Evolutionary conservation across 2,888 invertebrate genomes (phyloP), one percentile per base, ranked within the genome.

Genomic region (Polymixis lichenea): DNA sequence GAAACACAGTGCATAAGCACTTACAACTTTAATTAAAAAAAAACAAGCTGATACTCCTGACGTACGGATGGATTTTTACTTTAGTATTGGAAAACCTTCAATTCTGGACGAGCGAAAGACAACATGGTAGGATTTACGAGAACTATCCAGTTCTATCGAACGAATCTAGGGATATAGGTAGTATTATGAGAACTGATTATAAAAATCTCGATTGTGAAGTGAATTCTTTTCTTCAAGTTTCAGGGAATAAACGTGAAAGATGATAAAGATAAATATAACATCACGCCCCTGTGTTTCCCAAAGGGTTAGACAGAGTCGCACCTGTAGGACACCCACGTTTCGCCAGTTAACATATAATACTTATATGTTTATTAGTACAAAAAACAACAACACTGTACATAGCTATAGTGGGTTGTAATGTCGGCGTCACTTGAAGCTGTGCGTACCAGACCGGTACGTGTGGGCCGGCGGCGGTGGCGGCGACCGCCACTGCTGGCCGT

Each of bases 11-110:
- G 70, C 22, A 51, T 56, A 61, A 79, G 83, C 70, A 78, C 56
- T 76, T 25, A 46, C 38, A 72, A 32, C 51, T 38, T 38, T 32
- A 28, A 67, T 38, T 5, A 77, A 66, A 38, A 73, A 80, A 80
- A 65, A 66, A 17, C 60, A 46, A 62, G 43, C 46, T 28, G 69
- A 46, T 77, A 77, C 61, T 73, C 56, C 32, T 46, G 15, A 32
- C 49, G 43, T 60, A 25, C 62, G 43, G 61, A 73, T 19, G 62
- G 55, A 70, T 68, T 76, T 58, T 71, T 49, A 38, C 46, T 61
- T 75, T n/a, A 43, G 46, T 77, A 80, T 84, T 80, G 81, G 72
- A 69, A 85, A 85, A 72, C 46, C 61, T 72, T 80, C 85, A 72
- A 72, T 80, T 72, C 43, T 65, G 60, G 22, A 53, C 32, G 68